These are phyloP conservation scores for Pithys albifrons DNA, from an alignment of 2,113 vertebrate species.

Conservation along the genomic window DNA sequence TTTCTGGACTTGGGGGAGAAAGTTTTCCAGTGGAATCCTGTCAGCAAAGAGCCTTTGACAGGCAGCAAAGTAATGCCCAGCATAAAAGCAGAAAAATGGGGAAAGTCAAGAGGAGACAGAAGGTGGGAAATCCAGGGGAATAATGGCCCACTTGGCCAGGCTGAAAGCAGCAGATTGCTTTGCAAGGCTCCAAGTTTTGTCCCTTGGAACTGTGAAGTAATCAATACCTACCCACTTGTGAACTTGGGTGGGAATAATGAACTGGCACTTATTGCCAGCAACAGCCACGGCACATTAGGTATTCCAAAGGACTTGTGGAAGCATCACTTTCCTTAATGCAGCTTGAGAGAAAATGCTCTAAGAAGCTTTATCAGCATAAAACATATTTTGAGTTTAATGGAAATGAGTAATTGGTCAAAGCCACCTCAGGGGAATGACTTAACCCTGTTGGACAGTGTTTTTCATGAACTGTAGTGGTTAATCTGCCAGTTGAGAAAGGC, in stretches of 20 bases:
- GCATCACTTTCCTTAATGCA: neutral
- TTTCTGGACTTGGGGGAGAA: neutral
- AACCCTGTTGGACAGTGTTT: neutral
- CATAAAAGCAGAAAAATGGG: neutral
- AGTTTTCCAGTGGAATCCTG: neutral
- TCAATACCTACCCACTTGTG: conserved; percentile 2
- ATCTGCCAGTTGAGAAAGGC: neutral
- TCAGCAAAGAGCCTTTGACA: neutral
- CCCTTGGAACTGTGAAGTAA: neutral
- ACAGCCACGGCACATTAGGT: neutral
- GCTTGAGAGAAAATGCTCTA: neutral
- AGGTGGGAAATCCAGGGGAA: neutral
- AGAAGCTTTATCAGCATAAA: conserved; percentile 68
- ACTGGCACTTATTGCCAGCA: neutral
- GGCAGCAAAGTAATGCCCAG: neutral
- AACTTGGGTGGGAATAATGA: neutral
- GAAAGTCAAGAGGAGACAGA: neutral
- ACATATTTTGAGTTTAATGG: conserved; percentile 52
- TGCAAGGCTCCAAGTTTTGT: neutral
- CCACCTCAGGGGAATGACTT: conserved; percentile 3
- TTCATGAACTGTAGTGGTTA: neutral
- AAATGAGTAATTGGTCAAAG: conserved; percentile 48
- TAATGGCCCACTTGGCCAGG: neutral
- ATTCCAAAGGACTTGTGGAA: conserved; percentile 42
- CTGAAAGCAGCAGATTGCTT: neutral